Evolutionary conservation across 2,888 invertebrate genomes (phyloP).

Genomic region (Urechis unicinctus): DNA sequence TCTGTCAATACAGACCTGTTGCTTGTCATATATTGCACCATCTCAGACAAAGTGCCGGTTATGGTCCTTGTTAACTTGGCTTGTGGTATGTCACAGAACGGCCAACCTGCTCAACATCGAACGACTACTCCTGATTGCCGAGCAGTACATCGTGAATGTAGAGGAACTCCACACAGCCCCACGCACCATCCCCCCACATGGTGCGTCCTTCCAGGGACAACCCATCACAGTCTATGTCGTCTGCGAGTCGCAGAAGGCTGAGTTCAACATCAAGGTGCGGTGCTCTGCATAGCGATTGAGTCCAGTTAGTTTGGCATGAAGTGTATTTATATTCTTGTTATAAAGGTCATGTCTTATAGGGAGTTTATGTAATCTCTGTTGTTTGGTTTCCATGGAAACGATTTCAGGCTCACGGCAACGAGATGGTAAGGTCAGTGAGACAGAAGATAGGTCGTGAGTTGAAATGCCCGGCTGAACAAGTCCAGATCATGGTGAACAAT

Average conservation of each 20-base stretch:
- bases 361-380: background rate
- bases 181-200: constrained; percentile 53
- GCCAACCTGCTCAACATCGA: constrained; percentile 49
- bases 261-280: constrained; percentile 44
- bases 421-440: constrained; percentile 46
- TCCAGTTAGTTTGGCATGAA: too few relatives aligned
- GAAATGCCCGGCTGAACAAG: constrained; percentile 37
- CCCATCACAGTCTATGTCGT: constrained; percentile 46
- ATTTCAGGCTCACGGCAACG: constrained; percentile 47
- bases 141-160: constrained; percentile 51
- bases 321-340: background rate
- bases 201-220: constrained; percentile 52
- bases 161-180: constrained; percentile 50
- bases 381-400: background rate
- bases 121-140: constrained; percentile 51
- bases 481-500: constrained; percentile 47
- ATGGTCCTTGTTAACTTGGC: too few relatives aligned
- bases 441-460: constrained; percentile 45
- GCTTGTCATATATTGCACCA: too few relatives aligned
- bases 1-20: too few relatives aligned
- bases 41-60: too few relatives aligned
- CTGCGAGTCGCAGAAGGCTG: constrained; percentile 45
- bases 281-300: background rate
- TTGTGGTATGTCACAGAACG: constrained; percentile 22
- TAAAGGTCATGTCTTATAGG: background rate